Conservation (phyloP, 2,113 vertebrate genomes). For the Columba janthina region DNA sequence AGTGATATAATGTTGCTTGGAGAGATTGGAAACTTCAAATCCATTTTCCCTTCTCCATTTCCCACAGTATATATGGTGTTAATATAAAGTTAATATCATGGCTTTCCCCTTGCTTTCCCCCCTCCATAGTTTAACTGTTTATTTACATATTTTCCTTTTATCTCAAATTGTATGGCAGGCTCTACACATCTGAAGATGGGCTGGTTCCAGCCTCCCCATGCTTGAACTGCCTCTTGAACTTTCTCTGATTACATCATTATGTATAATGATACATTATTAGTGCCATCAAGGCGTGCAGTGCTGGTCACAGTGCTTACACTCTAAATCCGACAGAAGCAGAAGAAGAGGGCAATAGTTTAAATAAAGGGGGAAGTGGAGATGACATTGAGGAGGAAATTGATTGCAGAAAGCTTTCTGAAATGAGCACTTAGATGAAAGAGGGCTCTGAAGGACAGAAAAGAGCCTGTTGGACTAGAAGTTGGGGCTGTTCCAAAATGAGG, state of each 20-base stretch:
- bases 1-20: not conserved
- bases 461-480: not conserved
- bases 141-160: conserved; percentile 23
- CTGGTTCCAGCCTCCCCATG: conserved; percentile 13
- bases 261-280: conserved; percentile 60
- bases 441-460: conserved; percentile 8
- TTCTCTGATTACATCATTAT: conserved; percentile 59
- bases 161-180: not conserved
- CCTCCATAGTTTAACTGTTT: not conserved
- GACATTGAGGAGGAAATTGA: conserved; percentile 60
- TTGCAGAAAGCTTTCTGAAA: conserved; percentile 58
- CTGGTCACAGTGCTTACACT: conserved; percentile 40
- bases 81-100: not conserved
- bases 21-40: not conserved
- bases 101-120: not conserved
- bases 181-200: not conserved
- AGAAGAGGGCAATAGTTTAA: conserved; percentile 50
- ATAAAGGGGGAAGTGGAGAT: conserved; percentile 42
- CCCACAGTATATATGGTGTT: not conserved
- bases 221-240: conserved; percentile 62
- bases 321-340: conserved; percentile 42
- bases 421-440: conserved; percentile 20
- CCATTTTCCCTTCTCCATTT: not conserved
- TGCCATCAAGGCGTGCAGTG: conserved; percentile 30
- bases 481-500: conserved; percentile 19